phyloP scores from a whole-genome alignment of 2,797 vertebrate species.

The Xenentodon cancila region DNA sequence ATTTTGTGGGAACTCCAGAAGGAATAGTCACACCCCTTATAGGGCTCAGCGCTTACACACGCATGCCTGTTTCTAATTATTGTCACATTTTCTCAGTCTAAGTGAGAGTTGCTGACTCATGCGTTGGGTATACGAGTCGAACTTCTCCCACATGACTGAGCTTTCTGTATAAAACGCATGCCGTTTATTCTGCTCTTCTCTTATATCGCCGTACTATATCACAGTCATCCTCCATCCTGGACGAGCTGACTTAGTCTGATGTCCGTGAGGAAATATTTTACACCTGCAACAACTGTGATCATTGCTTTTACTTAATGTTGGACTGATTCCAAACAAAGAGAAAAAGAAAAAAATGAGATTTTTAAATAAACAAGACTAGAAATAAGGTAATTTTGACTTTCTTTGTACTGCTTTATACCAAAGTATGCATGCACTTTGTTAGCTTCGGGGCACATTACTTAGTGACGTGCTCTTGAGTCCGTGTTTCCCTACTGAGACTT shows the following conservation, averaged over 20 bases:
- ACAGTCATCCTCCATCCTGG: not conserved
- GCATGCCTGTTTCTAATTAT: conserved; percentile 41
- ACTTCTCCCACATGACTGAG: conserved; percentile 12
- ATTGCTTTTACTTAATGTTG: not conserved
- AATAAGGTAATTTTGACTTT: not conserved
- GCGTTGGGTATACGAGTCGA: conserved; percentile 26
- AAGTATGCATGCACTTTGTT: not conserved
- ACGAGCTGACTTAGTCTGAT: not conserved
- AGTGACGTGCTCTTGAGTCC: conserved; percentile 41
- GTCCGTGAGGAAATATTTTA: not conserved
- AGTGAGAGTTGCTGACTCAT: conserved; percentile 52
- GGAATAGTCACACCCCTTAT: not conserved
- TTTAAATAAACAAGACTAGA: conserved; percentile 5
- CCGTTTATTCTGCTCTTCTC: not conserved
- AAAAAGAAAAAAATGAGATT: not conserved
- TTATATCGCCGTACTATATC: not conserved
- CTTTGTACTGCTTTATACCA: not conserved
- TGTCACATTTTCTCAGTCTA: conserved; percentile 29
- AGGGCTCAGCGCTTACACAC: conserved; percentile 8
- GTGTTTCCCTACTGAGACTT: conserved; percentile 69
- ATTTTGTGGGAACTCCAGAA: not conserved
- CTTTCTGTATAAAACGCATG: conserved; percentile 21
- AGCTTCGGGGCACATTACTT: conserved; percentile 30
- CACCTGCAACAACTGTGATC: not conserved
- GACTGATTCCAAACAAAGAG: not conserved